These are phyloP conservation scores for Geotrupes spiniger DNA, from an alignment of 2,888 invertebrate species.

Conservation along the genomic window DNA sequence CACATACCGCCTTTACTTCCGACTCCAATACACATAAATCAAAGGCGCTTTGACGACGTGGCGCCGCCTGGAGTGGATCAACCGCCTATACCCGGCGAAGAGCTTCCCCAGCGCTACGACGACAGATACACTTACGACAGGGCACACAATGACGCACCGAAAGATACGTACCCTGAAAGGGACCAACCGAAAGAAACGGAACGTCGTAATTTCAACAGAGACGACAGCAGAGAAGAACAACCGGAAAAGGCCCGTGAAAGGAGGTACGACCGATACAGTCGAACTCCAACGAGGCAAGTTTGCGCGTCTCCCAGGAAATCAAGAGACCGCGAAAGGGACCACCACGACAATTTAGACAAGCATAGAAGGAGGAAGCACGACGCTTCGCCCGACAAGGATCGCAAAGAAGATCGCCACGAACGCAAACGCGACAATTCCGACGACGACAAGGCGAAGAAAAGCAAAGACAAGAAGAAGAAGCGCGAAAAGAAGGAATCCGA, in stretches of 20 bases:
- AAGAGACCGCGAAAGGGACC: conserved; percentile 26
- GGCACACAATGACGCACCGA: neutral
- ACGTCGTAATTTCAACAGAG: conserved; percentile 39
- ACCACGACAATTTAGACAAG: conserved; percentile 40
- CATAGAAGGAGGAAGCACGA: conserved; percentile 42
- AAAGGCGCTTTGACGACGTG: conserved; percentile 53
- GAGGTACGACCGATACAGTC: conserved; percentile 14
- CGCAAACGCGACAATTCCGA: conserved; percentile 42
- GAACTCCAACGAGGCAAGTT: conserved; percentile 13
- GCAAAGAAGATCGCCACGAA: conserved; percentile 40
- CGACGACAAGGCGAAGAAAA: conserved; percentile 45
- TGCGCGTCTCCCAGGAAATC: conserved; percentile 18
- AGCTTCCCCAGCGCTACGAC: conserved; percentile 55
- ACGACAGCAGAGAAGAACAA: conserved; percentile 8
- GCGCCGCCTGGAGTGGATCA: conserved; percentile 60
- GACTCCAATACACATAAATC: conserved; percentile 32
- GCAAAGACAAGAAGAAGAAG: conserved; percentile 55
- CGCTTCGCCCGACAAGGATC: conserved; percentile 40
- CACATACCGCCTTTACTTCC: conserved; percentile 31
- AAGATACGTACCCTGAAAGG: conserved; percentile 14
- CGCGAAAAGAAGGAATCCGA: conserved; percentile 55
- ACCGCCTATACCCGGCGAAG: conserved; percentile 62
- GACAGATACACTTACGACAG: conserved; percentile 23
- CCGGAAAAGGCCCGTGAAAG: conserved; percentile 8
- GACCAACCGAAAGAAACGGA: conserved; percentile 49